Evolutionary conservation across 2,113 vertebrate species (phyloP).

Genomic region (Procavia capensis): DNA sequence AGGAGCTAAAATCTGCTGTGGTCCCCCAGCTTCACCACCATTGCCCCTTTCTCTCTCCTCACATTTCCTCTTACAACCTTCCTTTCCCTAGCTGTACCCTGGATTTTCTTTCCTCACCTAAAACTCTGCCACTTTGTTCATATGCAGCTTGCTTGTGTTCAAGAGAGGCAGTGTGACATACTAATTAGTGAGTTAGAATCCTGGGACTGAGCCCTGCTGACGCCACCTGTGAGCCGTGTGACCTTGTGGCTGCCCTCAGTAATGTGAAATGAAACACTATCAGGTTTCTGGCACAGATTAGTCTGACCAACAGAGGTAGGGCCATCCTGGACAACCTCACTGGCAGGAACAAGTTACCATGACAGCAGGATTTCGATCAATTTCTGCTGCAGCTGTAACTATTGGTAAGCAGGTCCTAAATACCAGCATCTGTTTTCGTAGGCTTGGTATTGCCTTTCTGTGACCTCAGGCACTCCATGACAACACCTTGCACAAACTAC

Average conservation of each 20-base stretch:
- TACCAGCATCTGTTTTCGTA: not conserved
- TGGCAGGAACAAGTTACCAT: not conserved
- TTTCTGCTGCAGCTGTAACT: not conserved
- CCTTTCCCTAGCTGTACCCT: not conserved
- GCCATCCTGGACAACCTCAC: too few species aligned
- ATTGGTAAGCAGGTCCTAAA: not conserved
- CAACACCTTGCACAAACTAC: not conserved
- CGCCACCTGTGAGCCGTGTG: not conserved
- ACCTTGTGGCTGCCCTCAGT: not conserved
- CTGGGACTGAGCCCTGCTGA: not conserved
- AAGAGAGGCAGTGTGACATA: rapidly evolving
- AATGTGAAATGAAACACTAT: not conserved
- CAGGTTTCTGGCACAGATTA: not conserved
- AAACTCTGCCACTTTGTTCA: not conserved
- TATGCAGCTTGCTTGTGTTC: not conserved
- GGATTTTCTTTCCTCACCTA: not conserved
- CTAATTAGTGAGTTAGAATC: not conserved
- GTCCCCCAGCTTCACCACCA: not conserved
- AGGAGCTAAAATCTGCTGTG: not conserved
- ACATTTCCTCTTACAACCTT: not conserved
- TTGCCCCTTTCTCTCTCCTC: not conserved
- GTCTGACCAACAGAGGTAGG: not conserved
- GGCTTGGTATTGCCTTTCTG: not conserved
- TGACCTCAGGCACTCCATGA: not conserved
- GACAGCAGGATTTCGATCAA: not conserved